A percentile compares a stretch with the other conserved stretches of the same genome.
Conservation (phyloP, 2,797 vertebrate species). For the Onychomys torridus region DNA sequence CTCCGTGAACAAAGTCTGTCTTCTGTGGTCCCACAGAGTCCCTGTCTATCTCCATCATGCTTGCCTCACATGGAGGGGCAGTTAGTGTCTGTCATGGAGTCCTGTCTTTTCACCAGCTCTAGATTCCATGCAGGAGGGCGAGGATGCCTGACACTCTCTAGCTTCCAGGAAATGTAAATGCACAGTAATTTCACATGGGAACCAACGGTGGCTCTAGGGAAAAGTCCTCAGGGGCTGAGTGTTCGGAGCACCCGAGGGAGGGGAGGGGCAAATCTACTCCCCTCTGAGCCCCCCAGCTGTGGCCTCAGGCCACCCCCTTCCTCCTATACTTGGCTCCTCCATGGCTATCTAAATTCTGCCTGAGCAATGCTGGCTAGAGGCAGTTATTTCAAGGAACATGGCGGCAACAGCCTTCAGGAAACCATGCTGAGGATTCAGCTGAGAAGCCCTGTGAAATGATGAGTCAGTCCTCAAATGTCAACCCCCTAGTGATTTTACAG, state of each 20-base stretch:
- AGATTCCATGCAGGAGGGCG: background rate
- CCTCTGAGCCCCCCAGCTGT: fast-evolving
- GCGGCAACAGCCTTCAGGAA: constrained; percentile 3
- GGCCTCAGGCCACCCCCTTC: background rate
- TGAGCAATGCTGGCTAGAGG: background rate
- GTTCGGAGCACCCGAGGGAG: background rate
- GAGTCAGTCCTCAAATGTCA: constrained; percentile 33
- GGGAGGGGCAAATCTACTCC: too few species aligned
- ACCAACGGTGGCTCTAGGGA: background rate
- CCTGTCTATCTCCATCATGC: background rate
- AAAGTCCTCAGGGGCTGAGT: background rate
- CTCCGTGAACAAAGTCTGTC: fast-evolving
- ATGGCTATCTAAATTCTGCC: constrained; percentile 40
- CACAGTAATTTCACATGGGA: background rate
- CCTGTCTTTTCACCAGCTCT: background rate
- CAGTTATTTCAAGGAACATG: constrained; percentile 41
- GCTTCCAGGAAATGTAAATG: background rate
- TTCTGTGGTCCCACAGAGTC: fast-evolving
- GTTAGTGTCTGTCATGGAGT: background rate
- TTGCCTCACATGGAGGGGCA: background rate
- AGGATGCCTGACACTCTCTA: background rate
- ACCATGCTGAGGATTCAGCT: constrained; percentile 20
- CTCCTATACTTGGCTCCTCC: background rate
- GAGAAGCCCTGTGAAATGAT: background rate
- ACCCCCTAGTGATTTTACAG: constrained; percentile 66